Evolutionary conservation across 2,797 vertebrate species (phyloP), one percentile per base, ranked within the genome.

Genomic region (Tapera naevia): DNA sequence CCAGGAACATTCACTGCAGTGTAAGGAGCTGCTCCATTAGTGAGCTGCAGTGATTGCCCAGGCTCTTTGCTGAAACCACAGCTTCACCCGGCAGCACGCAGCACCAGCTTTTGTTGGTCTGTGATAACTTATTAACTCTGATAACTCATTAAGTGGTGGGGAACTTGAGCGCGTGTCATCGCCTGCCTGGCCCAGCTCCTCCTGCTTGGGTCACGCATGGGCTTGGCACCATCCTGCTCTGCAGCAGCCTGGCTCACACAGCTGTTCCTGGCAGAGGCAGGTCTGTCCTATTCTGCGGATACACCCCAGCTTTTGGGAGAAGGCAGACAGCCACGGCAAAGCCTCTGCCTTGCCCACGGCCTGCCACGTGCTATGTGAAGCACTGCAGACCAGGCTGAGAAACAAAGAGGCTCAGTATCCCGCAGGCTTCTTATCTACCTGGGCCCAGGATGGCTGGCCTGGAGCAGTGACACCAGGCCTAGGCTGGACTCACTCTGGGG

Each of bases 41-140:
- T 88, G 80, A 96, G 83, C 62, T 66, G 96, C 95, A 94, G 89
- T 93, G 96, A 96, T 96, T 96, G 89, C 70, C 54, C 2, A 2
- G 54, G 58, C 83, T 94, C 37, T 51, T 54, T 60, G 65, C 50
- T 62, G 73, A 94, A 95, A 94, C 93, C 93, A 93, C 93, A 93
- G 95, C 85, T 75, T 74, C 1, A 0, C 80, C 90, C 6, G 1
- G 33, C 76, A 80, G 51, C 64, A 58, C 0, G 4, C 65, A 61
- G 70, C 78, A 71, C 28, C 62, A 89, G 72, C 76, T 54, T 72
- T 80, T 89, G 69, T 58, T 86, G 3, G 2, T 33, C 51, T 75
- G 37, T 79, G 88, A 94, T 91, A 94, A 74, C 82, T 72, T 64
- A 18, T 23, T 89, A 83, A 41, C 76, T 33, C 62, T 33, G 73